Evolutionary conservation across 2,113 vertebrate species (phyloP), one percentile per base, ranked within the genome.

Genomic region (Mustela nigripes): DNA sequence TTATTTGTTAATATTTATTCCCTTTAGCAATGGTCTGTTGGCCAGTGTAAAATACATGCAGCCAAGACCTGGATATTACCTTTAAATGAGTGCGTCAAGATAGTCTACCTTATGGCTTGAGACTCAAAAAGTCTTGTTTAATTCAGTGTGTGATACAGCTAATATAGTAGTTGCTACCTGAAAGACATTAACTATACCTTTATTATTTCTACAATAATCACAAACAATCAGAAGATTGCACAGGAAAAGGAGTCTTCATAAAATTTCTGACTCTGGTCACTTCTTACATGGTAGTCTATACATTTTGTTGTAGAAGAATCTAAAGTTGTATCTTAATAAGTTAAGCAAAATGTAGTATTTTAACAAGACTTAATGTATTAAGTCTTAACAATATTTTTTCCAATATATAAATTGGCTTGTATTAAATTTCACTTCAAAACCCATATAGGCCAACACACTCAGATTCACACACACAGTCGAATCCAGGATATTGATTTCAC

Each of bases 351-450:
- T 76, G 28, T 58, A 58, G 9, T 58, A 58, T 58, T 58, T 58
- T 58, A 58, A 58, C 19, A 58, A 58, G 58, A 58, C 58, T 58
- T 58, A 58, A 22, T 22, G 58, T 58, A 22, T 58, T 58, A 58
- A 92, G 91, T 92, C 14, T 58, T 56, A 42, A 36, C 0, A 60
- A 76, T 14, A 31, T 56, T 60, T 67, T 84, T 78, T 39, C 62
- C 16, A 62, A 42, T 42, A 71, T 39, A 78, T 39, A 67, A 79
- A 86, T 48, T 63, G 28, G 10, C 24, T 71, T 89, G 39, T 22
- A 48, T n/a, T 83, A 80, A 14, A 45, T 76, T 87, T 96, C 85
- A 80, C 28, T 92, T 91, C 15, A n/a, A 62, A 91, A 89, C 62
- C 5, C 21, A 88, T 11, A 33, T 2, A 73, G 26, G 62, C 21